Evolutionary conservation across 2,113 vertebrate species (phyloP).

Genomic region (Eolophus roseicapilla): DNA sequence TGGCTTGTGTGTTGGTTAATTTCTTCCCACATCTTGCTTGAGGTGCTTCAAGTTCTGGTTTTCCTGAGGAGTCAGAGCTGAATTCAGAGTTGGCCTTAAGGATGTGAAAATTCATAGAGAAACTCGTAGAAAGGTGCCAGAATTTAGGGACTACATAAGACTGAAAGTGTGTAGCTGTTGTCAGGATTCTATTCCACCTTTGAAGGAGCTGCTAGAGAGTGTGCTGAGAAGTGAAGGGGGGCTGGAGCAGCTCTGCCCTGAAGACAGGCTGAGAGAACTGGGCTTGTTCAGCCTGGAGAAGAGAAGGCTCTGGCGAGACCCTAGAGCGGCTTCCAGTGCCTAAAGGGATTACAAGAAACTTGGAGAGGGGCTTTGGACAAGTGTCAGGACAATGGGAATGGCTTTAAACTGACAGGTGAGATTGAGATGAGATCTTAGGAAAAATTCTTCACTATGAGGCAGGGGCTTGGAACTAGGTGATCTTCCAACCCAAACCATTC

Average conservation of each 20-base stretch:
- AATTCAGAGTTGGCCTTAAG: background rate
- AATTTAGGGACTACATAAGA: background rate
- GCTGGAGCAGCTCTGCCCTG: background rate
- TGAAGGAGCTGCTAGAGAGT: background rate
- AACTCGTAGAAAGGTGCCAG: background rate
- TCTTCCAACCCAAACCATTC: background rate
- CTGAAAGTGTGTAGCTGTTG: background rate
- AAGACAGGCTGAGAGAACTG: background rate
- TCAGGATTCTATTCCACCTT: background rate
- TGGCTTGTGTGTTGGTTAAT: background rate
- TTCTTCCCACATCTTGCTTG: background rate
- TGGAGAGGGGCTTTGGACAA: background rate
- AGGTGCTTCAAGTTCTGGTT: background rate
- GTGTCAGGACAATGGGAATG: background rate
- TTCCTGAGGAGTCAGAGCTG: background rate
- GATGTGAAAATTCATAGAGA: background rate
- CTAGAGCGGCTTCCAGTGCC: background rate
- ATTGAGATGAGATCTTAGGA: background rate
- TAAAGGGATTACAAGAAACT: background rate
- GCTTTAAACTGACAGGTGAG: background rate
- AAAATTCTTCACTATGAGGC: background rate
- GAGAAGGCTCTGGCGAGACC: background rate
- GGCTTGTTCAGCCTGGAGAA: background rate
- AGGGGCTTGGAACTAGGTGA: background rate
- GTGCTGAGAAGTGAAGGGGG: background rate